These are phyloP conservation scores for Drosophila barbarae DNA, from an alignment of 2,888 invertebrate species.

Conservation along the genomic window DNA sequence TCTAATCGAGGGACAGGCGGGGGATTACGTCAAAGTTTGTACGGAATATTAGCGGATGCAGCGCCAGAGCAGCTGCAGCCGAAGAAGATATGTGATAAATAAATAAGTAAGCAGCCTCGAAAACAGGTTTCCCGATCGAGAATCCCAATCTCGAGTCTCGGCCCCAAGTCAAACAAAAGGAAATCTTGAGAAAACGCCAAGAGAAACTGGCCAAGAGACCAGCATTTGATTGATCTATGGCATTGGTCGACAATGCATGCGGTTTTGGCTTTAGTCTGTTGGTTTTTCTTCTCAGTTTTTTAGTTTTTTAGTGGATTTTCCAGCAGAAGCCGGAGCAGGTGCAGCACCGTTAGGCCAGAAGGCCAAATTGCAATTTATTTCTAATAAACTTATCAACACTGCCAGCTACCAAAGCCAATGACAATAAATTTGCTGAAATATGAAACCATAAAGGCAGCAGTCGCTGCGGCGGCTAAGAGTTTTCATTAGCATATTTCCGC, in stretches of 20 bases:
- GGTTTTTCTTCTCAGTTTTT: background rate
- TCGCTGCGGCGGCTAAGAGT: constrained; percentile 42
- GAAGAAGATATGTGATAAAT: constrained; percentile 66
- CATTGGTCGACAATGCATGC: constrained; percentile 64
- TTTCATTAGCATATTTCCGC: constrained; percentile 70
- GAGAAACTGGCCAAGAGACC: constrained; percentile 26
- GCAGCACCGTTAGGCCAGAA: constrained; percentile 57
- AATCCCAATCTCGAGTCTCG: constrained; percentile 71
- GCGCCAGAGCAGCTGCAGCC: constrained; percentile 29
- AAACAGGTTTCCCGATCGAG: constrained; percentile 53
- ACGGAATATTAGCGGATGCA: constrained; percentile 61
- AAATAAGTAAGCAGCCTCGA: constrained; percentile 63
- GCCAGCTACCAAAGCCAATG: constrained; percentile 62
- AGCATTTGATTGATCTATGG: constrained; percentile 73
- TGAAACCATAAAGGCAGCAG: constrained; percentile 68
- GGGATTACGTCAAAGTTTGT: constrained; percentile 71
- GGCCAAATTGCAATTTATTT: constrained; percentile 74
- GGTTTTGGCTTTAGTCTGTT: constrained; percentile 35
- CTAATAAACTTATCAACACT: constrained; percentile 75
- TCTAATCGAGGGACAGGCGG: constrained; percentile 59
- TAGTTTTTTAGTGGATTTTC: constrained; percentile 8
- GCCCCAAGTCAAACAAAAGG: constrained; percentile 54
- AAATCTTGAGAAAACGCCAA: constrained; percentile 50
- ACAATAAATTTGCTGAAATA: constrained; percentile 71
- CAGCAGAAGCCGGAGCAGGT: constrained; percentile 50